A percentile compares a stretch with the other conserved stretches of the same genome.
These are phyloP conservation scores for Tipula helvola DNA, from an alignment of 2,888 invertebrate species.

Conservation along the genomic window DNA sequence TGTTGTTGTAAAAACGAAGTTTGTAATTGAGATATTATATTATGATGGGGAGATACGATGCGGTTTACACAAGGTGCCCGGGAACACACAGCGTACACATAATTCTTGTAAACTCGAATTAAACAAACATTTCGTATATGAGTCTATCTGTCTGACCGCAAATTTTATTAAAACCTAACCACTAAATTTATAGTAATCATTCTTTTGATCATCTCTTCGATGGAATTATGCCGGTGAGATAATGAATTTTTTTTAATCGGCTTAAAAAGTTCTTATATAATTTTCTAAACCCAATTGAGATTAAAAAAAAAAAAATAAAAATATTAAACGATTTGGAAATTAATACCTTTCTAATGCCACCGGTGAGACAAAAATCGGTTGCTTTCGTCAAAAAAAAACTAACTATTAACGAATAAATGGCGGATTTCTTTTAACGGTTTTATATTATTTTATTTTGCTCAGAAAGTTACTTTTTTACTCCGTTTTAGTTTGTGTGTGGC, in stretches of 20 bases:
- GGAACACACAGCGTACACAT: neutral
- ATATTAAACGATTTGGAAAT: neutral
- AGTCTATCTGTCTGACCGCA: neutral
- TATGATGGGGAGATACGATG: neutral
- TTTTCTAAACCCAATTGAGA: neutral
- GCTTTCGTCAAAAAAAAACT: neutral
- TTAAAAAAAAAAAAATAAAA: neutral
- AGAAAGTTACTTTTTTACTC: no score
- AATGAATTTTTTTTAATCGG: neutral
- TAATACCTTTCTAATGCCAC: neutral
- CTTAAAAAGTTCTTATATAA: neutral
- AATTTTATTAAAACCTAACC: neutral
- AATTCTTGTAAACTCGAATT: neutral
- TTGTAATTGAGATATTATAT: neutral
- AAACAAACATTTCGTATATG: neutral
- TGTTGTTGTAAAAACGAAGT: neutral
- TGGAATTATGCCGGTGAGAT: neutral
- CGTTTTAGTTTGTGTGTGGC: neutral
- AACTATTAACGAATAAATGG: neutral
- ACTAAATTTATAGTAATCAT: neutral
- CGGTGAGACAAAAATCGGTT: neutral
- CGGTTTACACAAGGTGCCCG: neutral
- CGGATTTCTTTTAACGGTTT: neutral
- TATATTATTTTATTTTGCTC: neutral
- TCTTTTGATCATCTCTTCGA: neutral